Evolutionary conservation across 1,140 invertebrate species (phyloP), one percentile per base, ranked within the genome.

Genomic region (Bombus balteatus): DNA sequence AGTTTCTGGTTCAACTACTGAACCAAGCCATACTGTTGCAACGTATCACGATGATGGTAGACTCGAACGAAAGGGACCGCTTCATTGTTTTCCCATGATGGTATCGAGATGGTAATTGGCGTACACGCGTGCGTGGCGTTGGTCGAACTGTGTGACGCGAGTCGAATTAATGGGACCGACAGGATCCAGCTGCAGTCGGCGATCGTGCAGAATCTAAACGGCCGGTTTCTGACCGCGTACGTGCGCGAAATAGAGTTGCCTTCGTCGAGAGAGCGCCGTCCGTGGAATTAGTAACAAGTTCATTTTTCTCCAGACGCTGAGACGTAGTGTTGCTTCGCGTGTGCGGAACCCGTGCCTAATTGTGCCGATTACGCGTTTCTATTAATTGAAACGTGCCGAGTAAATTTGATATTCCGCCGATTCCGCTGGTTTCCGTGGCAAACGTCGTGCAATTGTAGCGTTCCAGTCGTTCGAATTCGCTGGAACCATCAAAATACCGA

Each of bases 291-390:
- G 62, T 77, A 70, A 87, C 32, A n/a, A 87, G 85, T 87, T 87
- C 74, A 80, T 88, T 84, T 88, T 86, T 87, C 80, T 83, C 74
- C 80, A 88, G 86, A 83, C 85, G 87, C 57, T 28, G 28, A 1
- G 15, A 32, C 87, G 32, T 34, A 74, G 10, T n/a, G 32, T 41
- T 65, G 41, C 80, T 65, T 73, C 62, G 34, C 47, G 47, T 22
- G 47, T 53, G 47, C 72, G 3, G 28, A 32, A 22, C 10, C 9
- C 41, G 2, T 5, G 72, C n/a, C 13, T 53, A 79, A 79, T 79
- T 66, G 65, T 8, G 18, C 41, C 65, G 43, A 8, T 39, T 41
- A 47, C 70, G 22, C 80, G 70, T 34, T 62, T 12, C 22, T 65
- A 65, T 73, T 65, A 73, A 81, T 81, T 62, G 57, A 62, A 34